Base-by-base conservation (phyloP, 2,113 vertebrate species). In the Rhadina sibilatrix region DNA sequence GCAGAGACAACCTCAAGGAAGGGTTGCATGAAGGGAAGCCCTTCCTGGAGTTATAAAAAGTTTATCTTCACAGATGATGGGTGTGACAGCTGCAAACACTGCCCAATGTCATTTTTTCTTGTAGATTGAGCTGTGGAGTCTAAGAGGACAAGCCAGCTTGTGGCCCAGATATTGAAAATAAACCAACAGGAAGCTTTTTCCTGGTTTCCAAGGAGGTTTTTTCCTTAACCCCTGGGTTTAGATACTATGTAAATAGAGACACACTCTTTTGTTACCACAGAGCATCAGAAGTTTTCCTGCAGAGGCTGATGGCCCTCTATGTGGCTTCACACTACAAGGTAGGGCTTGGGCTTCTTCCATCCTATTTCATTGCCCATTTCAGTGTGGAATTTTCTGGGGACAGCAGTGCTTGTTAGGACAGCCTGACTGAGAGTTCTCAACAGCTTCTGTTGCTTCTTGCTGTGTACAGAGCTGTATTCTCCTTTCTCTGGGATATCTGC, bases 311-410 rank as follows among this genome's bases (percentile, higher is more conserved):
- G 99, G 99, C 99, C n/a, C 99, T 99, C 3, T 99, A 99, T 7
- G 99, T 99, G 87, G 99, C 99, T 24, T 99, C 99, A 12, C 99
- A 99, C 95, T 99, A 99, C 96, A 99, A 99, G 99, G 99, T 99
- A 94, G 95, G 85, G 40, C 12, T 69, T 22, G 18, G 38, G 28
- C 53, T 80, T 6, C 47, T 74, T 28, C 60, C 72, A 0, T 8
- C 13, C 35, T 11, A 11, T 61, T 46, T 16, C 44, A 22, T 44
- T 52, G 44, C 21, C 37, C 17, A 1, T 31, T 68, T 47, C 57
- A 49, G 40, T 16, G 50, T 25, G 63, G 37, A 52, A 13, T 81
- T 79, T 33, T 57, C 3, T 18, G 18, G 35, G 44, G 14, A 63
- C 12, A 87, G 44, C 37, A 17, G 31, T n/a, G 38, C 30, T 53